A percentile compares a stretch with the other conserved stretches of the same genome.
These are phyloP conservation scores for Pantherophis guttatus DNA, from an alignment of 2,113 vertebrate species.

Conservation along the genomic window DNA sequence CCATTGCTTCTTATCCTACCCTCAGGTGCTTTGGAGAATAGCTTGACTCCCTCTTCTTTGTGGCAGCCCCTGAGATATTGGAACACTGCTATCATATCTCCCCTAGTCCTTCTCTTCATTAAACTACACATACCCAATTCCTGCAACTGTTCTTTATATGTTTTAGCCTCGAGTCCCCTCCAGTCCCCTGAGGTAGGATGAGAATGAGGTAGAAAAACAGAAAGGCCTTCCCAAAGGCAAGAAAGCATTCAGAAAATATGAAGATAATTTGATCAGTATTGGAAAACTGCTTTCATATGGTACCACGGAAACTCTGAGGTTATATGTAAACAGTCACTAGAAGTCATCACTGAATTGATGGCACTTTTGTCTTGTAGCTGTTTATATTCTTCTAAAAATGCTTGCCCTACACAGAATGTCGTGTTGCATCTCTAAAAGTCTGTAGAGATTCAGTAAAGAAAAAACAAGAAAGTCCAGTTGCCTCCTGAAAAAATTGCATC, in stretches of 20 bases:
- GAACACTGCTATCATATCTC: background rate
- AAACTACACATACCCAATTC: too few species aligned
- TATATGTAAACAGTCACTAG: background rate
- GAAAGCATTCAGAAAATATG: background rate
- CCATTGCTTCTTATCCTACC: background rate
- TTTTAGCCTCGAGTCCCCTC: too few species aligned
- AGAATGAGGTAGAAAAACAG: background rate
- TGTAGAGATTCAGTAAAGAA: too few species aligned
- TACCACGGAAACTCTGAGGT: background rate
- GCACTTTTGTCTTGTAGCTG: background rate
- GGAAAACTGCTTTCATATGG: background rate
- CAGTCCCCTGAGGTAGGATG: too few species aligned
- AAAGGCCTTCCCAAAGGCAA: background rate
- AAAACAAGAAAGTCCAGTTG: too few species aligned
- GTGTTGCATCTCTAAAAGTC: background rate
- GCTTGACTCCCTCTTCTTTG: background rate
- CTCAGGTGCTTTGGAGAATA: background rate
- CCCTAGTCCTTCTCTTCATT: too few species aligned
- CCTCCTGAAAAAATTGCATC: too few species aligned
- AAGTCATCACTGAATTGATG: background rate
- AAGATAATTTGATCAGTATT: background rate
- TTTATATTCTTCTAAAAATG: background rate
- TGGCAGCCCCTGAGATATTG: background rate
- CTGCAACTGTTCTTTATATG: too few species aligned
- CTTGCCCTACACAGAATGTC: background rate